phyloP scores from a whole-genome alignment of 2,888 invertebrate species.

The Andrena dorsata region DNA sequence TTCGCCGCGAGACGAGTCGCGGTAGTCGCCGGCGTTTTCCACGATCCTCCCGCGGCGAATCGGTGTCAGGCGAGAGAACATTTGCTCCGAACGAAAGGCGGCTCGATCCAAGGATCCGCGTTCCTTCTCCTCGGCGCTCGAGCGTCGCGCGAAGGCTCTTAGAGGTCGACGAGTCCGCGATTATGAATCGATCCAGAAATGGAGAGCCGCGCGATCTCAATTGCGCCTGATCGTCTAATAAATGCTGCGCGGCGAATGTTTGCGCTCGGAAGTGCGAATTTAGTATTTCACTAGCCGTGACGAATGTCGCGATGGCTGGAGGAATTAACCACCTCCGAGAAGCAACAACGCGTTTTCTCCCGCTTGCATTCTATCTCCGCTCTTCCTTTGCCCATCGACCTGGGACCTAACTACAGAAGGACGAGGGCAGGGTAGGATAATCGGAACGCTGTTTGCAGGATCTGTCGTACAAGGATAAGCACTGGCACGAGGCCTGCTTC shows the following conservation, averaged over 20 bases:
- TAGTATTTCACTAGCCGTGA: too few species aligned
- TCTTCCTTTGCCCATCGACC: too few species aligned
- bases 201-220: conserved; percentile 20
- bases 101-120: conserved; percentile 6
- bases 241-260: not conserved
- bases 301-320: not conserved
- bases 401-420: too few species aligned
- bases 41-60: conserved; percentile 9
- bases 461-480: conserved; percentile 99
- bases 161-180: conserved; percentile 37
- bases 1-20: not conserved
- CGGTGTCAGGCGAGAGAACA: not conserved
- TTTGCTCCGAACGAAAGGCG: not conserved
- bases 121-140: not conserved
- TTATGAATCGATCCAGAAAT: conserved; percentile 45
- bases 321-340: not conserved
- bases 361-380: too few species aligned
- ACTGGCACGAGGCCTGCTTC: conserved; percentile 99
- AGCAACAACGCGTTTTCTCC: too few species aligned
- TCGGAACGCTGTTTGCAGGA: conserved; percentile 89
- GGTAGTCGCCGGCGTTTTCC: not conserved
- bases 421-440: conserved; percentile 6
- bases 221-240: not conserved
- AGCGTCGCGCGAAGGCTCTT: conserved; percentile 8
- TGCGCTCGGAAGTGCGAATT: not conserved